Percentiles rank a stretch among this genome's conserved stretches.
Conservation (phyloP, 2,888 invertebrate species). For the Leptopterna dolabrata region DNA sequence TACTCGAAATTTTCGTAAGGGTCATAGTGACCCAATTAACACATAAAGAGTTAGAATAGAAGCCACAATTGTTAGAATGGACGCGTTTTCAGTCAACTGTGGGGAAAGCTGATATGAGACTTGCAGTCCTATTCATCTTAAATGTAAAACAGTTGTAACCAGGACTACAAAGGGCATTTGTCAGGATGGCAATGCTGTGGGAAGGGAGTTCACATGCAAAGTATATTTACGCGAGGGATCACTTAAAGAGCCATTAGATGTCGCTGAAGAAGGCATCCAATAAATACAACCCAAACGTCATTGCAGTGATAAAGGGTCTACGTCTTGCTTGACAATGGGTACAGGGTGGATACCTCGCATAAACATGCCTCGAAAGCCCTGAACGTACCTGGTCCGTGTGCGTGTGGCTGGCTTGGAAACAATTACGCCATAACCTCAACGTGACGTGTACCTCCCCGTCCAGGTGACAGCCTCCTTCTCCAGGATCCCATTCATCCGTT, state of each 20-base stretch:
- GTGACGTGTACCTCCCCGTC: constrained; percentile 38
- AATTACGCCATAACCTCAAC: constrained; percentile 54
- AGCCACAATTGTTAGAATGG: too few relatives aligned
- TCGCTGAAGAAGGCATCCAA: constrained; percentile 43
- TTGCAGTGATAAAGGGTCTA: constrained; percentile 52
- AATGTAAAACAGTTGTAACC: constrained; percentile 38
- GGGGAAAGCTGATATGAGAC: background rate
- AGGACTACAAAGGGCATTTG: constrained; percentile 13
- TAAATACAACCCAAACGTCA: constrained; percentile 46
- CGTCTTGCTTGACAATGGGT: constrained; percentile 49
- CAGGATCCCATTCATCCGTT: constrained; percentile 38
- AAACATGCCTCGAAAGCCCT: constrained; percentile 36
- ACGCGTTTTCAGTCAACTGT: background rate
- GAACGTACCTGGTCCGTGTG: constrained; percentile 40
- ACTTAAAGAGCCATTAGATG: constrained; percentile 51
- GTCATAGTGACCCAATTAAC: too few relatives aligned
- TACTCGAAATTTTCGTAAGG: too few relatives aligned
- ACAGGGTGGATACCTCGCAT: constrained; percentile 45
- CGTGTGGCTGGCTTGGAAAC: constrained; percentile 40
- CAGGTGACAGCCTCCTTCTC: constrained; percentile 34
- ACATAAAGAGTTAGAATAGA: too few relatives aligned
- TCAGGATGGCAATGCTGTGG: constrained; percentile 19
- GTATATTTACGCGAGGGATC: constrained; percentile 49
- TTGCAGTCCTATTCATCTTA: background rate
- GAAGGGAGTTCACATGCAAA: constrained; percentile 37